Percentiles rank a stretch among this genome's conserved stretches.
These are phyloP conservation scores for Typhlomys cinereus DNA, from an alignment of 2,113 vertebrate genomes.

Conservation along the genomic window DNA sequence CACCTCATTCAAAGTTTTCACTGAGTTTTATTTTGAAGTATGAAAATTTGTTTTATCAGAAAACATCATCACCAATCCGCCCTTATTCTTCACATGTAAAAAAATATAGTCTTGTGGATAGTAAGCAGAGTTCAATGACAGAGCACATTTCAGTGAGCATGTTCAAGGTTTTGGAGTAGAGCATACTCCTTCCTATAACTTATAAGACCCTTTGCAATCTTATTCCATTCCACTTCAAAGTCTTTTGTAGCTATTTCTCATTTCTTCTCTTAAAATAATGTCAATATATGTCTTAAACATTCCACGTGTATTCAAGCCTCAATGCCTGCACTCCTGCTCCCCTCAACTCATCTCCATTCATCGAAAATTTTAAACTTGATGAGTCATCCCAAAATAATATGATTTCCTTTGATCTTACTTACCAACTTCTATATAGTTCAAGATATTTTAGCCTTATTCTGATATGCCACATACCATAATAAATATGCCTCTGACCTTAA, in stretches of 20 bases:
- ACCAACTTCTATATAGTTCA: neutral
- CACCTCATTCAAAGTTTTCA: neutral
- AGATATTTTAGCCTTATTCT: neutral
- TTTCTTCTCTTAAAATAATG: constrained; percentile 2
- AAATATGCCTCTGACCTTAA: neutral
- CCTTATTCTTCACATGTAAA: neutral
- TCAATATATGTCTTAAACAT: neutral
- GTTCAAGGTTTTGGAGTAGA: neutral
- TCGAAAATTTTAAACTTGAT: neutral
- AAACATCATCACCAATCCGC: neutral
- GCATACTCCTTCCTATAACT: neutral
- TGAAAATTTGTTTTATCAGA: neutral
- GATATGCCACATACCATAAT: neutral
- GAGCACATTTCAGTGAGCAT: neutral
- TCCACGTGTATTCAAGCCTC: neutral
- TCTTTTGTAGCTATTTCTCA: neutral
- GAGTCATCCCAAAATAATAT: neutral
- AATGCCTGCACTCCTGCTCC: neutral
- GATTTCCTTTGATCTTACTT: neutral
- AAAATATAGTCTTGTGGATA: neutral
- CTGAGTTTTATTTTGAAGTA: constrained; percentile 26
- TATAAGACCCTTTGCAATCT: neutral
- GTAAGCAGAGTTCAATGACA: neutral
- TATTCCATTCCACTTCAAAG: neutral
- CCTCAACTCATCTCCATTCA: neutral